These are phyloP conservation scores for Lepeophtheirus salmonis DNA, from an alignment of 1,140 invertebrate genomes.

Conservation along the genomic window DNA sequence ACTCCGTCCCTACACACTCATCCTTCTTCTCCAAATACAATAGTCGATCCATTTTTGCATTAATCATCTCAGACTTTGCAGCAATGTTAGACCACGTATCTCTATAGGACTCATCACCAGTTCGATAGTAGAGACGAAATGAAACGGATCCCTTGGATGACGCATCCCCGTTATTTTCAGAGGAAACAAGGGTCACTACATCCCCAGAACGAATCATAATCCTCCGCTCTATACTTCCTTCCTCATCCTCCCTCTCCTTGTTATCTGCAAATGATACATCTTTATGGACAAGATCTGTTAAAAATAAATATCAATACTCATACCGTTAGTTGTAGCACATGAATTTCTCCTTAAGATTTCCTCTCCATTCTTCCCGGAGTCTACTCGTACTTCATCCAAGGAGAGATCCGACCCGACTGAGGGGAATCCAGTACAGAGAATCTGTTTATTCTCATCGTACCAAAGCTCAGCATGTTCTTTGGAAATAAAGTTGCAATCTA, in stretches of 20 bases:
- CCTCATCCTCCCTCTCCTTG: too few species aligned
- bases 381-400: neutral
- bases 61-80: neutral
- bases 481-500: neutral
- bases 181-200: neutral
- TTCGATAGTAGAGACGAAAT: neutral
- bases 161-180: too few species aligned
- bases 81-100: neutral
- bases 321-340: too few species aligned
- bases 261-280: neutral
- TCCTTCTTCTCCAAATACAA: neutral
- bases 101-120: neutral
- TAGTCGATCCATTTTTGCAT: neutral
- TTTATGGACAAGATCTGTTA: too few species aligned
- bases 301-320: too few species aligned
- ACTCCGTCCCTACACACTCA: too few species aligned
- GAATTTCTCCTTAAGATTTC: too few species aligned
- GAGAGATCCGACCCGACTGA: neutral
- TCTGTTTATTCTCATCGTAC: neutral
- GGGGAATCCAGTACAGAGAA: neutral
- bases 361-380: too few species aligned
- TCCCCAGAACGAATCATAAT: neutral
- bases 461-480: neutral
- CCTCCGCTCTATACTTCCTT: too few species aligned
- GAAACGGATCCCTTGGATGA: neutral